phyloP scores from a whole-genome alignment of 2,797 vertebrate genomes.

The Prunella strophiata region DNA sequence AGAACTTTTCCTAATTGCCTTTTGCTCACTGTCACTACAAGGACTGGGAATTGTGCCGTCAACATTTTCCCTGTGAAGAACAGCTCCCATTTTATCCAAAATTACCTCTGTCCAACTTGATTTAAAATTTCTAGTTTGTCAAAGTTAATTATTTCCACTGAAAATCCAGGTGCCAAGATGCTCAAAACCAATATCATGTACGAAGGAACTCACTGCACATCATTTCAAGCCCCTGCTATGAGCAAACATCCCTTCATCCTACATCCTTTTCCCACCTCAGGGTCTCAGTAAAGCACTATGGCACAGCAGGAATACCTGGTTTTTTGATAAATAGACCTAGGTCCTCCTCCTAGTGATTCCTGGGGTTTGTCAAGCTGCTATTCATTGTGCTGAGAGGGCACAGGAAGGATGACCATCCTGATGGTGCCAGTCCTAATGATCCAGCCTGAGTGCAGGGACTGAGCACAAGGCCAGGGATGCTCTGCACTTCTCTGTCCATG shows the following conservation, averaged over 20 bases:
- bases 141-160: neutral
- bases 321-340: neutral
- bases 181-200: neutral
- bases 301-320: neutral
- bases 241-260: neutral
- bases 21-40: neutral
- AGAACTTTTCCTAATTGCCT: neutral
- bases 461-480: rapidly evolving
- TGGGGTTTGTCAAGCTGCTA: neutral
- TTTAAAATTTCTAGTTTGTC: neutral
- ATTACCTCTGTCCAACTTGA: neutral
- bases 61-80: neutral
- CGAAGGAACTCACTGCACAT: neutral
- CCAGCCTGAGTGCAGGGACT: neutral
- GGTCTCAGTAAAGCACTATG: neutral
- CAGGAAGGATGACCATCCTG: neutral
- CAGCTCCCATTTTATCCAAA: conserved; percentile 18
- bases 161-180: neutral
- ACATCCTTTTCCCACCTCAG: neutral
- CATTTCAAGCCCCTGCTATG: neutral
- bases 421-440: neutral
- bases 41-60: neutral
- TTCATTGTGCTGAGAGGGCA: neutral
- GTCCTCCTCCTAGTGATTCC: neutral
- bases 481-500: neutral